phyloP scores from a whole-genome alignment of 2,113 vertebrate species.

The Megaceryle torquata region DNA sequence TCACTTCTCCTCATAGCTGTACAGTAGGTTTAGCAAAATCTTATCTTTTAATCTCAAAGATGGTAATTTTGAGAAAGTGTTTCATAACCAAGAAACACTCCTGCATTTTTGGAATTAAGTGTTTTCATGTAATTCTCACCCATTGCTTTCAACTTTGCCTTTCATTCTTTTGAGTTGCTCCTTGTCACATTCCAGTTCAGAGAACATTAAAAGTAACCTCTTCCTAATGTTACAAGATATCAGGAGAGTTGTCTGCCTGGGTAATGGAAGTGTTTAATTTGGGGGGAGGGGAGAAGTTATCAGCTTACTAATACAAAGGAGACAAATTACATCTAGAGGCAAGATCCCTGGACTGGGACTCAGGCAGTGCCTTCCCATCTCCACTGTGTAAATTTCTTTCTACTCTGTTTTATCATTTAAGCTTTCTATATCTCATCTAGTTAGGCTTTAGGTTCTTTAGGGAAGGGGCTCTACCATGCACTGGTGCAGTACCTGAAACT shows the following conservation, averaged over 20 bases:
- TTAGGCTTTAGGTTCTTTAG: background rate
- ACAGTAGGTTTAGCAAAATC: background rate
- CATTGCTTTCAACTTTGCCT: background rate
- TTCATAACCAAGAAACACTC: background rate
- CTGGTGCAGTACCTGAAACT: background rate
- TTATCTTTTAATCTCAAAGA: background rate
- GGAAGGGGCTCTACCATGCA: background rate
- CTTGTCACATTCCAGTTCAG: slow-evolving; percentile 10
- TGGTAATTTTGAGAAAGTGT: background rate
- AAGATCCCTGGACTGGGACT: background rate
- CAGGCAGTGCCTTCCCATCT: background rate
- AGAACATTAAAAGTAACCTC: slow-evolving; percentile 49
- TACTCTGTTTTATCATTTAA: background rate
- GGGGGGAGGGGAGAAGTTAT: background rate
- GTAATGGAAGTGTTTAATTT: slow-evolving; percentile 27
- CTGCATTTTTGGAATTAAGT: background rate
- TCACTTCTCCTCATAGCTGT: background rate
- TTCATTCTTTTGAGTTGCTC: slow-evolving; percentile 7
- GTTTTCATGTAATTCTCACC: background rate
- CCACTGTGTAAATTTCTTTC: background rate
- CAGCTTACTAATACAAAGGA: background rate
- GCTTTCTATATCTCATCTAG: background rate
- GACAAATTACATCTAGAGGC: slow-evolving; percentile 11
- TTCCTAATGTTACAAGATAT: slow-evolving; percentile 29
- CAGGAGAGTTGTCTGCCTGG: slow-evolving; percentile 22